A percentile compares a stretch with the other conserved stretches of the same genome.
phyloP scores from a whole-genome alignment of 2,888 invertebrate genomes.

The Drosophila picticornis region DNA sequence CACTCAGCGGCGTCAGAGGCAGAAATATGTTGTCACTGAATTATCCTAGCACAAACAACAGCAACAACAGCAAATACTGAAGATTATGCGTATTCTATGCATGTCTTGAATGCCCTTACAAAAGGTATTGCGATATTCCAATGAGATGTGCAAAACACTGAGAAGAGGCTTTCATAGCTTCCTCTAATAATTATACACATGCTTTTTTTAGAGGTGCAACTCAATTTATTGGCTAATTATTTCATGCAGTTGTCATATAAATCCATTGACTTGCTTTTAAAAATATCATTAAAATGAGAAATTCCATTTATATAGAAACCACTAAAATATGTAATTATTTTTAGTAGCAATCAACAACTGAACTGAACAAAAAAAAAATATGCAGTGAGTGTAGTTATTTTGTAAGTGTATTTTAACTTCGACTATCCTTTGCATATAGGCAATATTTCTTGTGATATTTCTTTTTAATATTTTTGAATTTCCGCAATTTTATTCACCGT shows the following conservation, averaged over 20 bases:
- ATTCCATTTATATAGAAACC: not conserved
- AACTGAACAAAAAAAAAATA: not conserved
- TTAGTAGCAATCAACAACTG: not conserved
- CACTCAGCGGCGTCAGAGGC: conserved; percentile 59
- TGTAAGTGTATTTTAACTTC: conserved; percentile 19
- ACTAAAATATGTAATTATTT: not conserved
- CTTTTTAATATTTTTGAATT: conserved; percentile 49
- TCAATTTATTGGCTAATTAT: not conserved
- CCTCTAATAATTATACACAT: not conserved
- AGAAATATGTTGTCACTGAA: conserved; percentile 51
- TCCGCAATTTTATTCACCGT: conserved; percentile 46
- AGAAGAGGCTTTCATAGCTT: not conserved
- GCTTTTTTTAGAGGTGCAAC: not conserved
- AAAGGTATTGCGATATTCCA: not conserved
- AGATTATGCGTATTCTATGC: conserved; percentile 6
- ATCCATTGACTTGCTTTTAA: not conserved
- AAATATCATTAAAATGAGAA: not conserved
- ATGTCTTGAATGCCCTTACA: conserved; percentile 8
- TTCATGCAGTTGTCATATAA: not conserved
- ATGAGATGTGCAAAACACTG: not conserved
- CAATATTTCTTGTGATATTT: conserved; percentile 1
- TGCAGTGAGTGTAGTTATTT: not conserved
- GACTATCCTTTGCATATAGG: not conserved
- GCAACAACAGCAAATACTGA: conserved; percentile 12
- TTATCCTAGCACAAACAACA: conserved; percentile 45